A percentile compares a stretch with the other conserved stretches of the same genome.
Evolutionary conservation across 2,797 vertebrate genomes (phyloP).

Genomic region (Brotula barbata): DNA sequence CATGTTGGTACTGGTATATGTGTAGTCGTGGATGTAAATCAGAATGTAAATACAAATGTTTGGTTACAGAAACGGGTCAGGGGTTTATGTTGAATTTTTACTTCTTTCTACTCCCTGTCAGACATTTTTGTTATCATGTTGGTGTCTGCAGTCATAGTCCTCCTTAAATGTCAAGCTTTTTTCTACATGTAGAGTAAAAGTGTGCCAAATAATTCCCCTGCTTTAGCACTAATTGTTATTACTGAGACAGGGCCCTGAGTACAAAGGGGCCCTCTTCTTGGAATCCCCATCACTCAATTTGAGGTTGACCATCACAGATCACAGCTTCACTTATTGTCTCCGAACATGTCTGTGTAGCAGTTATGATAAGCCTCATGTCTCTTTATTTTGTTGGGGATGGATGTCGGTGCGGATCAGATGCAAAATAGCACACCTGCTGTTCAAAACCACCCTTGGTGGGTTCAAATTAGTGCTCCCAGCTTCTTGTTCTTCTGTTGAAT

Average conservation of each 20-base stretch:
- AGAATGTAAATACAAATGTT: too few relatives aligned
- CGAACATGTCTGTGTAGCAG: constrained; percentile 32
- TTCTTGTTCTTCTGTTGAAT: constrained; percentile 59
- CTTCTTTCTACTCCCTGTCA: too few relatives aligned
- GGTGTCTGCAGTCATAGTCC: constrained; percentile 3
- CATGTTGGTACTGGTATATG: too few relatives aligned
- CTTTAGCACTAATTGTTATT: neutral
- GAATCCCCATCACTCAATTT: neutral
- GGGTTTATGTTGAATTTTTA: too few relatives aligned
- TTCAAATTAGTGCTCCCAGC: constrained; percentile 67
- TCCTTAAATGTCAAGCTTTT: neutral
- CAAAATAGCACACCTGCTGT: constrained; percentile 92
- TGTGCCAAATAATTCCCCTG: neutral
- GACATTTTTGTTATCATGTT: constrained; percentile 11
- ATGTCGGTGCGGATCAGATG: constrained; percentile 92
- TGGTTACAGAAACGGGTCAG: too few relatives aligned
- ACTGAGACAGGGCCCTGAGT: neutral
- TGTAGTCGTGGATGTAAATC: too few relatives aligned
- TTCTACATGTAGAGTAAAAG: neutral
- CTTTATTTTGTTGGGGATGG: constrained; percentile 74
- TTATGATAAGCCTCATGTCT: constrained; percentile 45
- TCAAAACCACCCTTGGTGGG: constrained; percentile 88
- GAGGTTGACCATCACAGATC: constrained; percentile 12
- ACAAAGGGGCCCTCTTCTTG: neutral
- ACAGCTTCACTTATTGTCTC: constrained; percentile 34